These are phyloP conservation scores for Pollenia amentaria DNA, from an alignment of 2,888 invertebrate species.

Conservation along the genomic window DNA sequence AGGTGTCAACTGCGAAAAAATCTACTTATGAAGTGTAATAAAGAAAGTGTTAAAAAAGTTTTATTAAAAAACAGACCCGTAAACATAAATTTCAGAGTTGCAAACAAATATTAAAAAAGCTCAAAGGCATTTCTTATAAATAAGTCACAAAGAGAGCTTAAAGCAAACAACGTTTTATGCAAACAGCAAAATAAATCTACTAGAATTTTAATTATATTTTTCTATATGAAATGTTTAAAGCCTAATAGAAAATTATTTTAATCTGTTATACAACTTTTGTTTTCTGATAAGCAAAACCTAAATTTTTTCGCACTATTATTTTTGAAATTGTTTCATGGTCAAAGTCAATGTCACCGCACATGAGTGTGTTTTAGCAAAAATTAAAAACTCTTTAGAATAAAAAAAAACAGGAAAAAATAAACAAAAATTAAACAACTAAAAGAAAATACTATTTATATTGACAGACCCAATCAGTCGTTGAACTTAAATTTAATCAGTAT, in stretches of 20 bases:
- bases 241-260: not conserved
- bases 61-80: not conserved
- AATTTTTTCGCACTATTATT: not conserved
- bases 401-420: not conserved
- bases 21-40: slow-evolving; percentile 24
- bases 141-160: not conserved
- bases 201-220: not conserved
- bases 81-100: not conserved
- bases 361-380: not conserved
- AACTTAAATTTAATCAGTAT: slow-evolving; percentile 31
- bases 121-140: slow-evolving; percentile 38
- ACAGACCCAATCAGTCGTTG: slow-evolving; percentile 49
- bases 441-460: slow-evolving; percentile 20
- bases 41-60: slow-evolving; percentile 28
- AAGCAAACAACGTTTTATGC: slow-evolving; percentile 3
- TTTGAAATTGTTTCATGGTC: slow-evolving; percentile 35
- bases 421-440: slow-evolving; percentile 9
- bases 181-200: no score
- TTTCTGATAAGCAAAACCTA: not conserved
- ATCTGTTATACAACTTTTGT: not conserved
- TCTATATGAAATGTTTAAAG: not conserved
- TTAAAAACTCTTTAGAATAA: slow-evolving; percentile 3
- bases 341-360: slow-evolving; percentile 62
- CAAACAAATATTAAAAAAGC: not conserved
- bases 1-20: slow-evolving; percentile 48